Evolutionary conservation across 2,113 vertebrate species (phyloP), one percentile per base, ranked within the genome.

Genomic region (Oryzias celebensis): DNA sequence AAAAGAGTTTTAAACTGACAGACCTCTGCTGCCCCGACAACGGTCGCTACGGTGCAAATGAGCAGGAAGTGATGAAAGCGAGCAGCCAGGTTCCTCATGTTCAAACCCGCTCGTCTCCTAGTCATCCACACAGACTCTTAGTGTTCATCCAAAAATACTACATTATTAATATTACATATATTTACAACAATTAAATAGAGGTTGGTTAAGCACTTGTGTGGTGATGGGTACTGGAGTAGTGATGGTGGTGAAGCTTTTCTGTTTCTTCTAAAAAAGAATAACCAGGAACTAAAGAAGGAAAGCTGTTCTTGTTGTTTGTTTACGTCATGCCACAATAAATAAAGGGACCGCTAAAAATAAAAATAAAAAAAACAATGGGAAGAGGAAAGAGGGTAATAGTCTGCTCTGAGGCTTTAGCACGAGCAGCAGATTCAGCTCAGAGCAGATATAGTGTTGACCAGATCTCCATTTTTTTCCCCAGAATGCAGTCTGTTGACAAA

Each of bases 151-250:
- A 58, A 58, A 13, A 58, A 45, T 24, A 45, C 14, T 23, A 57
- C 36, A 45, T 31, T 16, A 18, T 93, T 84, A 59, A 88, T 89
- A 94, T 92, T 94, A 93, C 92, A 94, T 88, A 78, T 95, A 96
- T 98, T 93, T 97, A 97, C 96, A 97, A 92, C 94, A 93, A 93
- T 95, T 95, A 96, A 95, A 95, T 93, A 95, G 89, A 91, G 90
- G 92, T 92, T 90, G 93, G 88, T 90, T 73, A 93, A 95, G 94
- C 94, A 94, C 93, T 94, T 94, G 89, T 82, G 92, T 95, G 92
- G 83, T 64, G 77, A 65, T 31, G 59, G 54, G 73, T 88, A 83
- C 50, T 18, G 53, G 78, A 60, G 22, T 87, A 90, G 88, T 73
- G 65, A 81, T 85, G 81, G 89, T 90, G 92, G 91, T 86, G 73